Evolutionary conservation across 2,797 vertebrate species (phyloP).

Genomic region (Cyprinella venusta): DNA sequence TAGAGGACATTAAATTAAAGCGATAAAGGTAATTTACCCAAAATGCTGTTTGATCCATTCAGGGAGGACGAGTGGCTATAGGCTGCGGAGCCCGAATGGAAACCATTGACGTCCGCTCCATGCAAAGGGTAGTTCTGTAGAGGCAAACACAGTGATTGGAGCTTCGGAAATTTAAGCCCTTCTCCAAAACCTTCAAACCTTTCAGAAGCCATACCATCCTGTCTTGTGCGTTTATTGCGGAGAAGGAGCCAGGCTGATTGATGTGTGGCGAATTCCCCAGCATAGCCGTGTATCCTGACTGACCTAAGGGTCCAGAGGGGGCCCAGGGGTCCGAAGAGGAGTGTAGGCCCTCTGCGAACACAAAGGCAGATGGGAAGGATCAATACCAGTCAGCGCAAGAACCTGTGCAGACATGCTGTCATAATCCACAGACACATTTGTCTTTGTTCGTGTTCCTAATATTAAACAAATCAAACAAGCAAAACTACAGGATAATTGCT

Average conservation of each 20-base stretch:
- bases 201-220: slow-evolving; percentile 85
- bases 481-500: slow-evolving; percentile 5
- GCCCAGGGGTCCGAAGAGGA: slow-evolving; percentile 89
- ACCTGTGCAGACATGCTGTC: neutral
- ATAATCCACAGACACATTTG: slow-evolving; percentile 1
- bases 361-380: slow-evolving; percentile 21
- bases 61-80: slow-evolving; percentile 91
- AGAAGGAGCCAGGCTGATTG: slow-evolving; percentile 85
- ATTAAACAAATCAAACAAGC: slow-evolving; percentile 23
- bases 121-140: slow-evolving; percentile 93
- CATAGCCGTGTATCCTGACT: slow-evolving; percentile 88
- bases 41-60: slow-evolving; percentile 86
- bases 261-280: slow-evolving; percentile 86
- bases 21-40: slow-evolving; percentile 78
- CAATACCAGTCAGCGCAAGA: neutral
- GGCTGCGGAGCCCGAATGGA: slow-evolving; percentile 82
- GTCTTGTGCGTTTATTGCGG: slow-evolving; percentile 91
- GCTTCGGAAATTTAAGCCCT: slow-evolving; percentile 61
- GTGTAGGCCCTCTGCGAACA: slow-evolving; percentile 84
- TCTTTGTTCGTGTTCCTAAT: neutral
- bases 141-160: slow-evolving; percentile 63
- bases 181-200: neutral
- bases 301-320: slow-evolving; percentile 79
- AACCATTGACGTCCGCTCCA: slow-evolving; percentile 88
- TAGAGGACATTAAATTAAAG: slow-evolving; percentile 14